Evolutionary conservation across 2,113 vertebrate genomes (phyloP), one percentile per base, ranked within the genome.

Genomic region (Ceratotherium simum): DNA sequence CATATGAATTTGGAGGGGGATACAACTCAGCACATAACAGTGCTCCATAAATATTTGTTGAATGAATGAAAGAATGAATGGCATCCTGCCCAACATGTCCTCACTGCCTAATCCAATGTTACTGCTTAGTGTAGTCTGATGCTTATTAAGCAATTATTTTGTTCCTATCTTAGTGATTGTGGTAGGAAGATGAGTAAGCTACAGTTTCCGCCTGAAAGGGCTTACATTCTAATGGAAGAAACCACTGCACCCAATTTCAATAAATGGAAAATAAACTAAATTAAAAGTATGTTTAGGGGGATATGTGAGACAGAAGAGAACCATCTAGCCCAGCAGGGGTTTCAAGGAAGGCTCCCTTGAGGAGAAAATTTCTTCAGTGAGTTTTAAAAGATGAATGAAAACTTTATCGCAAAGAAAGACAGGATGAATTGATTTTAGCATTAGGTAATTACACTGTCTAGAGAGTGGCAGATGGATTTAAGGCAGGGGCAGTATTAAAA

Each of bases 211-310:
- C 84, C 65, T 51, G 33, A 97, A 96, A 75, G 21, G 42, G 23
- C 46, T 65, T 85, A 65, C 2, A 92, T 70, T 88, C 36, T 84
- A 88, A 88, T 48, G 7, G 70, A 65, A 96, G 36, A 95, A 95
- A 88, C 8, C 46, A 83, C 36, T 58, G 39, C 5, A 83, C 25
- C 39, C 33, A 88, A 67, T 65, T 94, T 69, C 46, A 92, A 91
- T 70, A 92, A 80, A 31, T 31, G 23, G 27, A 93, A 97, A 97
- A 83, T 56, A 90, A 76, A 88, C 33, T 54, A 92, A 90, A 42
- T 76, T 75, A 91, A 80, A 92, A 69, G 6, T 64, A 73, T 16
- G 5, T 18, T 64, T 58, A 42, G 6, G 27, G 39, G 58, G 4
- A 56, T 78, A 31, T 31, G 2, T 64, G n/a, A 86, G 56, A 64